phyloP scores from a whole-genome alignment of 2,113 vertebrate genomes.

The Emydura subglobosa region DNA sequence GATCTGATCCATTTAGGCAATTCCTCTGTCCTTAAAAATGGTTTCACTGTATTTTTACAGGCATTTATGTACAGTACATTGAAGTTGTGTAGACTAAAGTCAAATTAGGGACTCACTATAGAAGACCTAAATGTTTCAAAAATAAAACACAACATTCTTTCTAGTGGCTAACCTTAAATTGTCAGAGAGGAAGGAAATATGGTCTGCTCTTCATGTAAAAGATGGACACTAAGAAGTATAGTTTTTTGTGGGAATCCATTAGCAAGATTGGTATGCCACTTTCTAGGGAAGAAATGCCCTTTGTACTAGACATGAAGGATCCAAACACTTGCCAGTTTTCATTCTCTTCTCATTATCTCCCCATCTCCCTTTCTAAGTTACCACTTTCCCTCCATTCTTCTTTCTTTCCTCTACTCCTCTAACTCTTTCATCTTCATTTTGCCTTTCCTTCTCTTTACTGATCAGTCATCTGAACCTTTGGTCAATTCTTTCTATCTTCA shows the following conservation, averaged over 20 bases:
- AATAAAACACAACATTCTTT: not conserved
- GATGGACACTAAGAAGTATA: accelerated
- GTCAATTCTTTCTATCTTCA: not conserved
- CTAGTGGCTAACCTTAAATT: not conserved
- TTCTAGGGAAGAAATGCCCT: not conserved
- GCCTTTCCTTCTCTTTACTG: not conserved
- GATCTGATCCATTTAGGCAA: accelerated
- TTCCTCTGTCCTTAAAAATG: accelerated
- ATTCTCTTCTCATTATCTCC: not conserved
- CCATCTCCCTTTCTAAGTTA: not conserved
- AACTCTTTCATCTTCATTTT: not conserved
- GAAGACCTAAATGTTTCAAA: not conserved
- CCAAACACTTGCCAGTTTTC: not conserved
- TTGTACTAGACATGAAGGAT: not conserved
- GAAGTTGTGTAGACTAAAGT: not conserved
- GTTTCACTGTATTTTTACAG: not conserved
- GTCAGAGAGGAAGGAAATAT: not conserved
- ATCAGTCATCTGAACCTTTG: not conserved
- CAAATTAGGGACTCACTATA: not conserved
- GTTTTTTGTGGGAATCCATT: not conserved
- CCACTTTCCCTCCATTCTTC: not conserved
- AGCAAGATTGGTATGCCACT: not conserved
- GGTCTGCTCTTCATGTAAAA: not conserved
- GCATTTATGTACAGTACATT: not conserved
- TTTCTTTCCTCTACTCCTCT: not conserved